Percentiles rank a stretch among this genome's conserved stretches.
phyloP scores from a whole-genome alignment of 2,797 vertebrate genomes.

The Taeniopygia guttata region DNA sequence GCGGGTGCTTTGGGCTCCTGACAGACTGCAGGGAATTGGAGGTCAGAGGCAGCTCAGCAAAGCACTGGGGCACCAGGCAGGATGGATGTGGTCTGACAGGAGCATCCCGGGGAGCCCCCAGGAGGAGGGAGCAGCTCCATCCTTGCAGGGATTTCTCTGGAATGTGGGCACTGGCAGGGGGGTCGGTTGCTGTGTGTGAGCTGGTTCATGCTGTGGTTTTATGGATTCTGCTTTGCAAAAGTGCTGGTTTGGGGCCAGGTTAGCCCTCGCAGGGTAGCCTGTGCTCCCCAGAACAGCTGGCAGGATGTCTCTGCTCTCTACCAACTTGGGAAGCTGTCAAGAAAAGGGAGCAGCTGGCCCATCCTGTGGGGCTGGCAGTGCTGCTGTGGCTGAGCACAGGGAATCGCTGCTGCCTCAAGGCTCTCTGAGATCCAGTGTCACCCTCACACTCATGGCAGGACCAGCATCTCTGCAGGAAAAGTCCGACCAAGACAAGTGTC shows the following conservation, averaged over 20 bases:
- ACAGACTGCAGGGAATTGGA: background rate
- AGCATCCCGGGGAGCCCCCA: background rate
- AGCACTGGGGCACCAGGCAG: background rate
- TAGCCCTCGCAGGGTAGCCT: background rate
- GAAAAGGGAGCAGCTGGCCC: background rate
- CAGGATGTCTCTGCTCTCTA: background rate
- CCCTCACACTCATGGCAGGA: background rate
- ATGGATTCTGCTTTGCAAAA: background rate
- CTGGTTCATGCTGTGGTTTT: background rate
- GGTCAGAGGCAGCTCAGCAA: background rate
- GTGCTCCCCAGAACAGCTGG: background rate
- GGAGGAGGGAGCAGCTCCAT: background rate
- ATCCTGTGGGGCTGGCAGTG: fast-evolving
- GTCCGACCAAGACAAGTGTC: background rate
- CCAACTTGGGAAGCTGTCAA: conserved; percentile 4
- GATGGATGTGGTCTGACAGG: background rate
- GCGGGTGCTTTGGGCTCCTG: background rate
- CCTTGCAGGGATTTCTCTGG: background rate
- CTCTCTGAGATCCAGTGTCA: background rate
- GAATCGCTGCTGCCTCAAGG: background rate
- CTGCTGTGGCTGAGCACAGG: fast-evolving
- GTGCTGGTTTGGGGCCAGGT: background rate
- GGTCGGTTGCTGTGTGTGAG: fast-evolving
- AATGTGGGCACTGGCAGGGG: fast-evolving
- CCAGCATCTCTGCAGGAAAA: background rate